These are phyloP conservation scores for Merodon equestris DNA, from an alignment of 2,888 invertebrate genomes.

Conservation along the genomic window DNA sequence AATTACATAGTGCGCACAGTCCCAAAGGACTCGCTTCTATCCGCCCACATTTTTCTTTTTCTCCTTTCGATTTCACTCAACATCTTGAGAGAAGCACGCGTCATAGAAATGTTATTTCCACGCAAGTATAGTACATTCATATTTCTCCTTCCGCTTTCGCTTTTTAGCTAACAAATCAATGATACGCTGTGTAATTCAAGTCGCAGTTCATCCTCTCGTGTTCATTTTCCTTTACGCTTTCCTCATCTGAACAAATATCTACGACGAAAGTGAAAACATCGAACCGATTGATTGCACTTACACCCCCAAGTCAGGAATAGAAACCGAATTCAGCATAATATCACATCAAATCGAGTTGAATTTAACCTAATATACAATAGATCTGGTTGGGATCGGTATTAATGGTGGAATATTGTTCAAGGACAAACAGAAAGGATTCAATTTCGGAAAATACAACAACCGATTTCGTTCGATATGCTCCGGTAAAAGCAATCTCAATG, in stretches of 20 bases:
- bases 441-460: constrained; percentile 57
- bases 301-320: constrained; percentile 28
- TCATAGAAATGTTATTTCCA: constrained; percentile 14
- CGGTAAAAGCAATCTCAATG: constrained; percentile 57
- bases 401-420: constrained; percentile 14
- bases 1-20: constrained; percentile 28
- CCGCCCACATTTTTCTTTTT: constrained; percentile 29
- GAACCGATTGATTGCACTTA: constrained; percentile 59
- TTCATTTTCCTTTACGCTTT: constrained; percentile 6
- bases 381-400: constrained; percentile 34
- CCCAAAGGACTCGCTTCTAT: constrained; percentile 10
- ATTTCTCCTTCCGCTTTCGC: constrained; percentile 30
- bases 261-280: constrained; percentile 32
- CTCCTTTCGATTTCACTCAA: constrained; percentile 32
- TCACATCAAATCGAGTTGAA: constrained; percentile 9
- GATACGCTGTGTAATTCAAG: constrained; percentile 46
- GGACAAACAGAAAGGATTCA: constrained; percentile 55
- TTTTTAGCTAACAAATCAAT: constrained; percentile 42
- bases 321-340: constrained; percentile 13
- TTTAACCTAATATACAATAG: constrained; percentile 22
- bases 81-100: constrained; percentile 34
- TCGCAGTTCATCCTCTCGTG: constrained; percentile 26
- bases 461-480: constrained; percentile 35
- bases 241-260: constrained; percentile 7
- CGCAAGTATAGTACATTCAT: constrained; percentile 19